Evolutionary conservation across 1,140 invertebrate species (phyloP).

Genomic region (Temnothorax longispinosus): DNA sequence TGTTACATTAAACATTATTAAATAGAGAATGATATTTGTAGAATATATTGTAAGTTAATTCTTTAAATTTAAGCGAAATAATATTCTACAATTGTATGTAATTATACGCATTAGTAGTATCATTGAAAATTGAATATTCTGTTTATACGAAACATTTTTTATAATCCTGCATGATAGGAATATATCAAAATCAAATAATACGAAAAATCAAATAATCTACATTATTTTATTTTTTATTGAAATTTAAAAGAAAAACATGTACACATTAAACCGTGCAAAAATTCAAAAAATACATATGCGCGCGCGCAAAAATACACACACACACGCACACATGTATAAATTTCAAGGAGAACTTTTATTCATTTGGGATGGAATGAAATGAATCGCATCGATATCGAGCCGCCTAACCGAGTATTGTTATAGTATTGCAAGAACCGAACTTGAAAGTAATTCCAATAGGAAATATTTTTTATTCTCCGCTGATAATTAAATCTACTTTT

Average conservation of each 20-base stretch:
- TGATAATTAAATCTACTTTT: constrained; percentile 14
- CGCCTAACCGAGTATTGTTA: constrained; percentile 3
- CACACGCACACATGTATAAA: not conserved
- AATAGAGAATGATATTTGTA: not conserved
- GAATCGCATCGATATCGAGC: not conserved
- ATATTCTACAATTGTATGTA: not conserved
- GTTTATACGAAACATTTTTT: not conserved
- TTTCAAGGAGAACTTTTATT: constrained; percentile 17
- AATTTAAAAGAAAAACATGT: not conserved
- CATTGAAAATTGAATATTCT: not conserved
- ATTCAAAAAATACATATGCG: not conserved
- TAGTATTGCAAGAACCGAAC: constrained; percentile 8
- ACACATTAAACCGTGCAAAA: not conserved
- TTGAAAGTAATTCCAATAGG: not conserved
- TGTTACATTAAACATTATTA: not conserved
- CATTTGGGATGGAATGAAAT: constrained; percentile 16
- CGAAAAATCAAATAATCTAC: not conserved
- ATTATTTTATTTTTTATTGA: not conserved
- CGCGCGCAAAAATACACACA: not conserved
- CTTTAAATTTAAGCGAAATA: not conserved
- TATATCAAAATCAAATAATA: not conserved
- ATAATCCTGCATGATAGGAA: not conserved
- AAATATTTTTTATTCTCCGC: constrained; percentile 40
- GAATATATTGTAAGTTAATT: not conserved
- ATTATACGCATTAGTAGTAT: not conserved